Evolutionary conservation across 2,113 vertebrate species (phyloP), one percentile per base, ranked within the genome.

Genomic region (Rhea americana): DNA sequence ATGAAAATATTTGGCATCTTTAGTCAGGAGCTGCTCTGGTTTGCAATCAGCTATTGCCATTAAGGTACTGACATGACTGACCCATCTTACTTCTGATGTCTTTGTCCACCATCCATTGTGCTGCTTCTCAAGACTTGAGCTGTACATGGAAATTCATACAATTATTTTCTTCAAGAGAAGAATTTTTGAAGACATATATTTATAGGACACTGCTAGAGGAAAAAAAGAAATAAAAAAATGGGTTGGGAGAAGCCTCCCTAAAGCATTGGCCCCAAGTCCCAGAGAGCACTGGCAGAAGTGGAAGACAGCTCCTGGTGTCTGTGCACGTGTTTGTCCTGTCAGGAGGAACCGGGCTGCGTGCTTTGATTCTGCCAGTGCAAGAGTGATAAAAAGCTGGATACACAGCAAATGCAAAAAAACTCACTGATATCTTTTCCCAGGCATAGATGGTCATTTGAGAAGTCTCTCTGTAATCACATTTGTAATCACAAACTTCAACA

Each of bases 401-500:
- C 16, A 43, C 1, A 50, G 9, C 8, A 74, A 75, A 41, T 17
- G 4, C 3, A 25, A 43, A 70, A 63, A 73, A 6, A 0, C 3
- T 51, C 13, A 11, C 5, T 47, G n/a, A 53, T 8, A 21, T 22
- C 5, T 83, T 25, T 62, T 81, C 4, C 26, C 63, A 35, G 39
- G 68, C 24, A 6, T 51, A 8, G 1, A 14, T 61, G 9, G 19
- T 47, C 7, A 37, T n/a, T 30, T n/a, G 28, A 56, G 9, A 22
- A 37, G 9, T 65, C 53, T 55, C 32, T 87, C 37, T 72, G 12
- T 18, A 19, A 5, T 35, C 37, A 53, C 32, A 55, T 37, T 24
- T 0, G 0, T 20, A 4, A 3, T 53, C 53, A 30, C 7, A 41
- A 15, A 22, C 24, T 28, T 62, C 35, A 50, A 0, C 51, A 2